Base-by-base conservation (phyloP, 2,888 invertebrate species). In the Patella caerulea region DNA sequence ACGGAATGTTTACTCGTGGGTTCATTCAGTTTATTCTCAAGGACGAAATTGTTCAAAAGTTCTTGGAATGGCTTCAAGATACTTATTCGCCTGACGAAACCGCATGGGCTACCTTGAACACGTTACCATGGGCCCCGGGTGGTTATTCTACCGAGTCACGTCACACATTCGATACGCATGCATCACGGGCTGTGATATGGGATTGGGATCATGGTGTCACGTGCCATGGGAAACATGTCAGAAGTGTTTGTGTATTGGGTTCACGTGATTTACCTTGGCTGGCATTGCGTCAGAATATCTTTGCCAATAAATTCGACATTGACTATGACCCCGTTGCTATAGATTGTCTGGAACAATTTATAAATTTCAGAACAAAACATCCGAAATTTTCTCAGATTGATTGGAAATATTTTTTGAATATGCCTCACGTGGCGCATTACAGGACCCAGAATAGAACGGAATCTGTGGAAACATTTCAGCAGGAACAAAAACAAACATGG, bases 61-160 rank as follows among this genome's bases (percentile, higher is more conserved):
- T 91, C 69, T 74, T 88, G 7, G 76, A 79, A 7, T 91, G 91
- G 91, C 78, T 89, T 52, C 82, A 85, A 11, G 88, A 89, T 72
- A 88, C 89, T 0, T 86, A 86, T 75, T 86, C 89, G 0, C 89
- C 91, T 1, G 91, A 91, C 72, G 91, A 91, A 82, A 84, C 87
- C 56, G 83, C 88, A 53, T 91, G 90, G 90, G 88, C 90, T 0
- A 88, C 90, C 0, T 79, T 90, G 19, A 89, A 90, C 81, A 79
- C 85, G 15, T 75, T 89, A 9, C 86, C 85, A 0, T 80, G 81
- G 54, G 86, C 85, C 12, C 90, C 87, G 5, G 89, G 86, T 17
- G 88, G 86, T 17, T 88, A 86, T 73, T 79, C 80, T 12, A 76
- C 56, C 19, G 81, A 83, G 78, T 80, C 83, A 29, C 78, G 85